Conservation (phyloP, 2,797 vertebrate species). For the Circus cinereus region DNA sequence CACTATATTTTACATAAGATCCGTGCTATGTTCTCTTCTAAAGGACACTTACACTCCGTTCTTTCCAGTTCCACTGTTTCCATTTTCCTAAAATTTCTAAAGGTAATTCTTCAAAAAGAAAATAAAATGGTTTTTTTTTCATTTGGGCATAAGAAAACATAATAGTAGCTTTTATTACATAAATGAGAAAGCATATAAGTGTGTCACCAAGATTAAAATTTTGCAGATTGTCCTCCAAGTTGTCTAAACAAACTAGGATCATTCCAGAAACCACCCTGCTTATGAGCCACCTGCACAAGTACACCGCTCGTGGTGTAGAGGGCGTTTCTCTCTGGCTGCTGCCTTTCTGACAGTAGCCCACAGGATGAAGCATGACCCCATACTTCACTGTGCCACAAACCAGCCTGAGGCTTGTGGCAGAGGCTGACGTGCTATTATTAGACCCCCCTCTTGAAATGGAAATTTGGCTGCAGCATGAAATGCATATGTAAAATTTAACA, state of each 20-base stretch:
- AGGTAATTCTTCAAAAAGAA: background rate
- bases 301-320: rapidly evolving
- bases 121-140: background rate
- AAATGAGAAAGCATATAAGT: background rate
- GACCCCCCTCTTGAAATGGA: background rate
- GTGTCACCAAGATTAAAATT: background rate
- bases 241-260: background rate
- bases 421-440: background rate
- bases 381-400: background rate
- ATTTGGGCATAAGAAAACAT: background rate
- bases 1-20: background rate
- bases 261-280: background rate
- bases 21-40: background rate
- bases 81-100: background rate
- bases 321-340: background rate
- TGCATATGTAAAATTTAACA: background rate
- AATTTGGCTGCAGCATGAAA: background rate
- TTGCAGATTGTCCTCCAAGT: background rate
- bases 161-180: background rate
- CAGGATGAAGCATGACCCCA: background rate
- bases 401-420: background rate
- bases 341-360: background rate
- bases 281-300: background rate
- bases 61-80: background rate
- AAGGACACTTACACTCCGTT: background rate